Evolutionary conservation across 2,113 vertebrate genomes (phyloP).

Genomic region (Corythornis vintsioides): DNA sequence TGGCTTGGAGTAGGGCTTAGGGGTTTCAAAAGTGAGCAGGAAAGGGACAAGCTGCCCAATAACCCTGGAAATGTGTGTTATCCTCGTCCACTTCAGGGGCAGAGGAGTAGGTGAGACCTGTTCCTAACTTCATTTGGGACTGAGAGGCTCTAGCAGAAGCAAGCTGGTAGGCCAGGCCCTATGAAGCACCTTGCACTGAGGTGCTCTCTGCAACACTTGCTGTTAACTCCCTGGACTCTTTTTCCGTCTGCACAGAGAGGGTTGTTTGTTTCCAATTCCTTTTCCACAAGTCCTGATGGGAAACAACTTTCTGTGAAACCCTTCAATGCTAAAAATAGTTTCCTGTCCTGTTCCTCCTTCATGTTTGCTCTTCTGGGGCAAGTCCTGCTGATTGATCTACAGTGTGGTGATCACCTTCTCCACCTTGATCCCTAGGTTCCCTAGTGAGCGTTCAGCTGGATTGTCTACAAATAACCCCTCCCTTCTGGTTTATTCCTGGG

Average conservation of each 20-base stretch:
- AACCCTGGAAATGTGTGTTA: too few relatives aligned
- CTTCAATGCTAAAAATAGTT: too few relatives aligned
- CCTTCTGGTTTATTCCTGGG: background rate
- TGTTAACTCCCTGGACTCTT: too few relatives aligned
- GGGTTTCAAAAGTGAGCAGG: background rate
- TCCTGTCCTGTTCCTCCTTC: background rate
- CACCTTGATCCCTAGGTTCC: rapidly evolving
- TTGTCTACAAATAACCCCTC: background rate
- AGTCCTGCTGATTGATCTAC: background rate
- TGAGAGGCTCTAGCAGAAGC: background rate
- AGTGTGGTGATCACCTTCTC: background rate
- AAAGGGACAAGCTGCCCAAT: background rate
- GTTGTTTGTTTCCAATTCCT: background rate
- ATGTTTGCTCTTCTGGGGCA: background rate
- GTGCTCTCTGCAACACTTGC: background rate
- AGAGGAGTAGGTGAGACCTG: background rate
- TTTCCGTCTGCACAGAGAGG: background rate
- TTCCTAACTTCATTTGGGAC: background rate
- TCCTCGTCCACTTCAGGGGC: background rate
- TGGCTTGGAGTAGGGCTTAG: background rate
- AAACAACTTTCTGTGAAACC: background rate
- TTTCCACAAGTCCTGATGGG: background rate
- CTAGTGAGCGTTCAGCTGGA: background rate
- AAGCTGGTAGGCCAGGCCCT: background rate
- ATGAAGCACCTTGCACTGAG: rapidly evolving